A percentile compares a stretch with the other conserved stretches of the same genome.
phyloP scores from a whole-genome alignment of 2,113 vertebrate species.

The Lepidothrix coronata region DNA sequence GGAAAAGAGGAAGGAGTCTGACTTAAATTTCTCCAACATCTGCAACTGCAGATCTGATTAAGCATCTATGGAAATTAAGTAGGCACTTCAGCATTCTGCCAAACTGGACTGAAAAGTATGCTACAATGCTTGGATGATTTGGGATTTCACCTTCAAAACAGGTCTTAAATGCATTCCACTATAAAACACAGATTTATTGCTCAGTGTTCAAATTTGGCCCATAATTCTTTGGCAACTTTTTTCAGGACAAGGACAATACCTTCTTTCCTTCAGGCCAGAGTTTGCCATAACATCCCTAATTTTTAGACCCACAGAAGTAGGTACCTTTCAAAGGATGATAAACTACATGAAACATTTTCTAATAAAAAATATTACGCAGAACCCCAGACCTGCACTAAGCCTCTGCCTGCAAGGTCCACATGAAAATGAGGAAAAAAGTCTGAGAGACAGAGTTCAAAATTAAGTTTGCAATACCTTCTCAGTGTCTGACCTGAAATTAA shows the following conservation, averaged over 20 bases:
- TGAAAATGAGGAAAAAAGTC: not conserved
- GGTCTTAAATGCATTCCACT: not conserved
- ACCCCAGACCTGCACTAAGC: not conserved
- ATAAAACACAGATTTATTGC: not conserved
- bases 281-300: not conserved
- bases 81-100: slow-evolving; percentile 2
- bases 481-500: not conserved
- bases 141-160: not conserved
- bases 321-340: not conserved
- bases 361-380: not conserved
- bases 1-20: not conserved
- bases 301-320: not conserved
- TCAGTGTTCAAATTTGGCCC: not conserved
- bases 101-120: not conserved
- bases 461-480: not conserved
- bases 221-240: not conserved
- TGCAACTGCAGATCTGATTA: slow-evolving; percentile 33
- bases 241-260: not conserved
- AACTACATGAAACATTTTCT: not conserved
- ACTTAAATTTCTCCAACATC: slow-evolving; percentile 35
- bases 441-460: not conserved
- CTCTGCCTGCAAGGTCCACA: not conserved
- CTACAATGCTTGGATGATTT: not conserved
- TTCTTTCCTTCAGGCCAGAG: not conserved
- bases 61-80: slow-evolving; percentile 19